These are phyloP conservation scores for Sarcophaga subvicina DNA, from an alignment of 2,888 invertebrate genomes.

Conservation along the genomic window DNA sequence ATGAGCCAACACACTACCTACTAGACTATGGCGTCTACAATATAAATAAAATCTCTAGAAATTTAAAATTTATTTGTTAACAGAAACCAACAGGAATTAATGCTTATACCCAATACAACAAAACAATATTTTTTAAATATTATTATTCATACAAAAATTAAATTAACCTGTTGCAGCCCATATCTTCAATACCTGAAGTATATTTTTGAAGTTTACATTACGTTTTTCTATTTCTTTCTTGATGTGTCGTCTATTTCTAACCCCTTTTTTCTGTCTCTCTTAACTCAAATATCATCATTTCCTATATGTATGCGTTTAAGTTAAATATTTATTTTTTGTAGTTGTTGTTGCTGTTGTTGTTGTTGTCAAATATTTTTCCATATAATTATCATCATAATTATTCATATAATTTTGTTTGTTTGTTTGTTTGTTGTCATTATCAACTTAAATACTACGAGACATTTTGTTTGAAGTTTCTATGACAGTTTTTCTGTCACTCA, in stretches of 20 bases:
- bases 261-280: conserved; percentile 31
- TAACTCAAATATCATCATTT: background rate
- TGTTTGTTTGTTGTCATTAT: conserved; percentile 63
- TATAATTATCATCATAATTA: conserved; percentile 65
- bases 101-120: too few species aligned
- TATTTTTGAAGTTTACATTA: conserved; percentile 31
- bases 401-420: conserved; percentile 40
- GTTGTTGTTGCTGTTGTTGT: conserved; percentile 35
- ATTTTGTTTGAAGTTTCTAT: conserved; percentile 47
- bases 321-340: conserved; percentile 11
- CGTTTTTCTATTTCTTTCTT: background rate
- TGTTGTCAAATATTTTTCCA: conserved; percentile 30
- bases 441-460: conserved; percentile 54
- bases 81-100: too few species aligned
- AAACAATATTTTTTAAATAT: too few species aligned
- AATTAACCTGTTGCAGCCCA: conserved; percentile 46
- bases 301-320: conserved; percentile 18
- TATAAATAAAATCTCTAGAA: too few species aligned
- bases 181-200: conserved; percentile 9
- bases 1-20: too few species aligned
- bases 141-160: background rate
- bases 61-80: too few species aligned
- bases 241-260: background rate
- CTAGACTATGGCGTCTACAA: too few species aligned
- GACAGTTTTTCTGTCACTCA: conserved; percentile 29